These are phyloP conservation scores for Umimayanthus kanabou DNA, from an alignment of 92 coral and sea anemone genomes.

Conservation along the genomic window DNA sequence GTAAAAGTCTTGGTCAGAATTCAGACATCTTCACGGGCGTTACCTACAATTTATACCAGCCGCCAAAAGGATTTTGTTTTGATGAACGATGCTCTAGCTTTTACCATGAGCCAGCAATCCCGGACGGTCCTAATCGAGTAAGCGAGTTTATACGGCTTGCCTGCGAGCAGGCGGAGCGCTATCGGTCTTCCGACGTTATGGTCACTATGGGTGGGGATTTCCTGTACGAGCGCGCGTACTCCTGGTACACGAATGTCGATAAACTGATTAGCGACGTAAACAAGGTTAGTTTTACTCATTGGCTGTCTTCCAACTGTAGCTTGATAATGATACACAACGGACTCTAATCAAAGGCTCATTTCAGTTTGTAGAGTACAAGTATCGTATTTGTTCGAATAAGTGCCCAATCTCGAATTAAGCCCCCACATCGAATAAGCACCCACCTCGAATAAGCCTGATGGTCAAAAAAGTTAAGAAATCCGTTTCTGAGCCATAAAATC, in stretches of 20 bases:
- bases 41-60: constrained; percentile 77
- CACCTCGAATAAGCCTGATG: no score
- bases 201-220: constrained; percentile 95
- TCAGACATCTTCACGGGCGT: constrained; percentile 90
- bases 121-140: constrained; percentile 76
- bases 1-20: constrained; percentile 68
- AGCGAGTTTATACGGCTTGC: constrained; percentile 61
- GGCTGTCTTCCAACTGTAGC: background rate
- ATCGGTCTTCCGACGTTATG: constrained; percentile 78
- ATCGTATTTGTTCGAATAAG: no score
- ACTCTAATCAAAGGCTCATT: no score
- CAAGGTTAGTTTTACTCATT: constrained; percentile 60
- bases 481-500: no score
- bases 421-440: no score
- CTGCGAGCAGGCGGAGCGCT: constrained; percentile 77
- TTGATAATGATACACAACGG: no score
- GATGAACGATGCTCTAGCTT: constrained; percentile 69
- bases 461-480: no score
- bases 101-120: constrained; percentile 67
- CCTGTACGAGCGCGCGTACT: constrained; percentile 79
- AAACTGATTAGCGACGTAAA: constrained; percentile 81
- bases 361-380: no score
- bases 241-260: constrained; percentile 91
- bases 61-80: constrained; percentile 89
- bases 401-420: no score